phyloP scores from a whole-genome alignment of 2,113 vertebrate genomes.

The Varanus komodoensis region DNA sequence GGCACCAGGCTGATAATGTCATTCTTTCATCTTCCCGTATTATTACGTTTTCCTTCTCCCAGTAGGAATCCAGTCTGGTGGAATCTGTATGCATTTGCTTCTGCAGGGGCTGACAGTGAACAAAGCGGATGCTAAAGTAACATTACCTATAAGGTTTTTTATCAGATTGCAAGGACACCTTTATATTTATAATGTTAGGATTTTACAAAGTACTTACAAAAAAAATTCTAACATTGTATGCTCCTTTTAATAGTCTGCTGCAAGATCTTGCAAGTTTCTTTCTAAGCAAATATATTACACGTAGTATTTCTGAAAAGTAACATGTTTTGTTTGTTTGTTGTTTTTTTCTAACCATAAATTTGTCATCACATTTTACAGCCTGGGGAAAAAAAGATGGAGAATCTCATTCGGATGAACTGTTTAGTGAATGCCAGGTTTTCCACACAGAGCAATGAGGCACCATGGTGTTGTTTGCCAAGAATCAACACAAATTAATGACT shows the following conservation, averaged over 20 bases:
- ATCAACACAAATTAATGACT: slow-evolving; percentile 75
- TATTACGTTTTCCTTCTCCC: rapidly evolving
- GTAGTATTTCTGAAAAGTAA: slow-evolving; percentile 60
- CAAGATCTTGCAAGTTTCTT: slow-evolving; percentile 33
- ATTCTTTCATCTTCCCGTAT: rapidly evolving
- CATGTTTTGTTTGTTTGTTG: not conserved
- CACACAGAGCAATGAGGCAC: slow-evolving; percentile 55
- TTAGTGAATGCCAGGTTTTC: slow-evolving; percentile 50
- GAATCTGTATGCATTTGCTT: not conserved
- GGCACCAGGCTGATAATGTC: not conserved
- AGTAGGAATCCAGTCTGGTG: not conserved
- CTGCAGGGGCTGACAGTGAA: too few relatives aligned
- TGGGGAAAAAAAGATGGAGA: slow-evolving; percentile 41
- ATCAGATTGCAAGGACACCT: not conserved
- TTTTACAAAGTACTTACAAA: slow-evolving; percentile 47
- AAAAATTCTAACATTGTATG: slow-evolving; percentile 32
- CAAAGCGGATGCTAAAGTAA: not conserved
- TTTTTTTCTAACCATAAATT: slow-evolving; percentile 42
- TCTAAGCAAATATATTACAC: slow-evolving; percentile 46
- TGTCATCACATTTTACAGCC: slow-evolving; percentile 17
- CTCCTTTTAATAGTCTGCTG: slow-evolving; percentile 44
- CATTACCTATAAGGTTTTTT: not conserved
- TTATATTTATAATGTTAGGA: slow-evolving; percentile 24
- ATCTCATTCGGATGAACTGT: slow-evolving; percentile 47
- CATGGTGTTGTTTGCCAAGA: slow-evolving; percentile 66